Evolutionary conservation across 2,888 invertebrate genomes (phyloP).

Genomic region (Leptinotarsa juncta): DNA sequence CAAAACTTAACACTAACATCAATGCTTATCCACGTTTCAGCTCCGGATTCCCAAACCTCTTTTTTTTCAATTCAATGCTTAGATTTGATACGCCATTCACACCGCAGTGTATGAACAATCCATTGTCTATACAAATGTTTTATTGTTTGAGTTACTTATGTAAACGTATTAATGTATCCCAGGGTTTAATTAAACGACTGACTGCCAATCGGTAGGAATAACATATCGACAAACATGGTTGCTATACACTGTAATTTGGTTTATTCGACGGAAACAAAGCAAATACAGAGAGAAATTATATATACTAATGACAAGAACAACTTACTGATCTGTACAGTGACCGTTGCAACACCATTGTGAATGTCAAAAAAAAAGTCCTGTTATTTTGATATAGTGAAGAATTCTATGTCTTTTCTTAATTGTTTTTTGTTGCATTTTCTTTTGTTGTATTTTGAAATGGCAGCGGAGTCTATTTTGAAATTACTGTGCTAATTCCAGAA

Average conservation of each 20-base stretch:
- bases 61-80: too few species aligned
- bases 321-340: slow-evolving; percentile 15
- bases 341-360: too few species aligned
- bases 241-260: slow-evolving; percentile 19
- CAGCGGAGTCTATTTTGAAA: too few species aligned
- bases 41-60: too few species aligned
- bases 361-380: too few species aligned
- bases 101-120: slow-evolving; percentile 4
- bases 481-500: too few species aligned
- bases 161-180: slow-evolving; percentile 23
- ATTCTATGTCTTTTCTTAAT: too few species aligned
- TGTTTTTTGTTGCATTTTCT: too few species aligned
- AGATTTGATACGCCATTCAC: not conserved
- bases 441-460: too few species aligned
- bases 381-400: too few species aligned
- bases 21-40: too few species aligned
- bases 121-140: slow-evolving; percentile 17
- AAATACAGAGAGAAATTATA: slow-evolving; percentile 13
- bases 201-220: slow-evolving; percentile 15
- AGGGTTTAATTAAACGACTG: slow-evolving; percentile 16
- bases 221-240: slow-evolving; percentile 25
- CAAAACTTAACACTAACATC: too few species aligned
- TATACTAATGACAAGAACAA: slow-evolving; percentile 20
- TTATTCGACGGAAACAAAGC: slow-evolving; percentile 18
- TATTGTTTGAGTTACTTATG: slow-evolving; percentile 24